phyloP scores from a whole-genome alignment of 2,797 vertebrate genomes.

The Scarus forsteni region DNA sequence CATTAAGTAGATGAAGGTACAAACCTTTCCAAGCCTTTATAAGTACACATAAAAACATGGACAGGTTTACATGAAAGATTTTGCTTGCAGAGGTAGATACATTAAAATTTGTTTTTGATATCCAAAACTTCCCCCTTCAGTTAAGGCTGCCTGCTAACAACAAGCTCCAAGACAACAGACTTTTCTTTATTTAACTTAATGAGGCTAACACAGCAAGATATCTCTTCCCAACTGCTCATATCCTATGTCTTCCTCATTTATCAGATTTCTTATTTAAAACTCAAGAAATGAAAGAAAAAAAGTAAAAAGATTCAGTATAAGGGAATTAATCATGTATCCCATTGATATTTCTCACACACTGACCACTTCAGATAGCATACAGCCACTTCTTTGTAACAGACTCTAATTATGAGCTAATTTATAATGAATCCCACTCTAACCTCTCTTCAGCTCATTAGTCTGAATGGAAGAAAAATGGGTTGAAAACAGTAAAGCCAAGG shows the following conservation, averaged over 20 bases:
- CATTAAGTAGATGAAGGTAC: neutral
- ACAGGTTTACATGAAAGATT: neutral
- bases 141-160: neutral
- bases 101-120: neutral
- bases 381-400: neutral
- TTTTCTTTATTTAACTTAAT: slow-evolving; percentile 23
- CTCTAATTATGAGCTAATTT: slow-evolving; percentile 22
- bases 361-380: neutral
- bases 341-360: neutral
- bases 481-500: slow-evolving; percentile 28
- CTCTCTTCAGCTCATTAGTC: slow-evolving; percentile 53
- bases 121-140: neutral
- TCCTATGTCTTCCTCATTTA: neutral
- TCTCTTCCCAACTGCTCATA: neutral
- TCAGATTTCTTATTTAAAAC: neutral
- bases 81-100: neutral
- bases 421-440: slow-evolving; percentile 42
- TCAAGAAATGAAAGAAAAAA: neutral
- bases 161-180: neutral
- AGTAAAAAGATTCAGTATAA: neutral
- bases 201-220: slow-evolving; percentile 6
- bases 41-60: neutral
- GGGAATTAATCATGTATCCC: neutral
- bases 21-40: neutral
- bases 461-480: slow-evolving; percentile 30